Evolutionary conservation across 2,113 vertebrate genomes (phyloP).

Genomic region (Dascyllus trimaculatus): DNA sequence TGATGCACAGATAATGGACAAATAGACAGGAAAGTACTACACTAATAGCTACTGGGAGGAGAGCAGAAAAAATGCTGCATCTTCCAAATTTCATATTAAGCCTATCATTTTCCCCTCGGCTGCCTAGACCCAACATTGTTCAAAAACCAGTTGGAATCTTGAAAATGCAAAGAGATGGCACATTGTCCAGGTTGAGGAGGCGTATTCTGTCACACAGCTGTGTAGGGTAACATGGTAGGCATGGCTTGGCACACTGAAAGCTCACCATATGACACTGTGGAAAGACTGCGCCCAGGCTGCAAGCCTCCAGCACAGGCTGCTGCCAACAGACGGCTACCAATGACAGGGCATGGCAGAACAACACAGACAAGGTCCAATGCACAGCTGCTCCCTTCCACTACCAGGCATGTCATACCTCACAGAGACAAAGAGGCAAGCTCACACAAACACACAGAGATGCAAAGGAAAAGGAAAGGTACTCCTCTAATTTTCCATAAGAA

Average conservation of each 20-base stretch:
- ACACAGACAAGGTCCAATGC: slow-evolving; percentile 77
- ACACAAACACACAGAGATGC: slow-evolving; percentile 36
- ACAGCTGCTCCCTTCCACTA: slow-evolving; percentile 78
- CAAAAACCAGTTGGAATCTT: slow-evolving; percentile 53
- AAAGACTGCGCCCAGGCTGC: slow-evolving; percentile 66
- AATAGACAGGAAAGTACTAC: slow-evolving; percentile 77
- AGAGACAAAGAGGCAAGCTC: slow-evolving; percentile 68
- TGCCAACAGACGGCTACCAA: slow-evolving; percentile 78
- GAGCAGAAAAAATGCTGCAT: slow-evolving; percentile 44
- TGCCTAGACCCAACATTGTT: slow-evolving; percentile 51
- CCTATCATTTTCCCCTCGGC: slow-evolving; percentile 54
- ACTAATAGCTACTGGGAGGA: slow-evolving; percentile 72
- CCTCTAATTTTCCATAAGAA: slow-evolving; percentile 36
- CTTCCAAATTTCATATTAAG: slow-evolving; percentile 69
- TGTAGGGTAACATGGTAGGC: slow-evolving; percentile 56
- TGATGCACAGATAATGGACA: slow-evolving; percentile 81
- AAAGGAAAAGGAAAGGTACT: slow-evolving; percentile 33
- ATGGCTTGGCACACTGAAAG: slow-evolving; percentile 61
- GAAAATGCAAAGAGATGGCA: slow-evolving; percentile 50
- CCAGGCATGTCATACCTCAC: slow-evolving; percentile 72
- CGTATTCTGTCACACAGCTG: slow-evolving; percentile 70
- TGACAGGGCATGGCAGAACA: slow-evolving; percentile 80
- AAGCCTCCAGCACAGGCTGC: slow-evolving; percentile 72
- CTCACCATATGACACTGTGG: slow-evolving; percentile 73
- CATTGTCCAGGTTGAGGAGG: slow-evolving; percentile 53